A percentile compares a stretch with the other conserved stretches of the same genome.
Conservation (phyloP, 1,140 invertebrate species). For the Pemphigus obesinymphae region DNA sequence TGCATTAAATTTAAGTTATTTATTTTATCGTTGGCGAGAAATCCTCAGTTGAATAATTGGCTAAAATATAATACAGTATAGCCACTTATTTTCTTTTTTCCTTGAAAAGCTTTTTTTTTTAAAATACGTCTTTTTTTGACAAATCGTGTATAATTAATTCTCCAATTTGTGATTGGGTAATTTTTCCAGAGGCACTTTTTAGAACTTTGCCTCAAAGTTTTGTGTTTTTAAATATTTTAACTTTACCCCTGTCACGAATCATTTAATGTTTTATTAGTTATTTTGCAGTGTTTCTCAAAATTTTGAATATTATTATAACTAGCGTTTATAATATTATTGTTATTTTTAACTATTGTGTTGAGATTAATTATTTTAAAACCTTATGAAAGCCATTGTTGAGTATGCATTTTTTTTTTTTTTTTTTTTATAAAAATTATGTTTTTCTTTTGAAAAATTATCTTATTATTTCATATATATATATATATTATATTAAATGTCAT, state of each 20-base stretch:
- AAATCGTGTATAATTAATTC: background rate
- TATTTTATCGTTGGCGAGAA: background rate
- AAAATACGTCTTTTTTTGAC: background rate
- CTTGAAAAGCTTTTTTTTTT: background rate
- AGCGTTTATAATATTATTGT: background rate
- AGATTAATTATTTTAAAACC: background rate
- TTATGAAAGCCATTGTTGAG: background rate
- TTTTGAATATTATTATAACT: no score
- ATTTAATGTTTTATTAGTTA: background rate
- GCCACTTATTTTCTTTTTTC: background rate
- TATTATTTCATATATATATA: background rate
- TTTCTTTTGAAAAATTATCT: background rate
- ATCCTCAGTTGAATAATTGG: background rate
- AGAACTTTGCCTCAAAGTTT: background rate
- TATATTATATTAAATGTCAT: background rate
- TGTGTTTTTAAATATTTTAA: background rate
- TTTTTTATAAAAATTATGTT: background rate
- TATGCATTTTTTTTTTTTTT: no score
- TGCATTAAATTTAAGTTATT: no score
- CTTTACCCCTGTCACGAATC: background rate
- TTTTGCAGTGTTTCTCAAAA: background rate
- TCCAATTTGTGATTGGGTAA: background rate
- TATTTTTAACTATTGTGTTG: background rate
- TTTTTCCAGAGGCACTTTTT: background rate
- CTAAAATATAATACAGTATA: background rate